Evolutionary conservation across 2,888 invertebrate genomes (phyloP).

Genomic region (Kuschelorhynchus macadamiae): DNA sequence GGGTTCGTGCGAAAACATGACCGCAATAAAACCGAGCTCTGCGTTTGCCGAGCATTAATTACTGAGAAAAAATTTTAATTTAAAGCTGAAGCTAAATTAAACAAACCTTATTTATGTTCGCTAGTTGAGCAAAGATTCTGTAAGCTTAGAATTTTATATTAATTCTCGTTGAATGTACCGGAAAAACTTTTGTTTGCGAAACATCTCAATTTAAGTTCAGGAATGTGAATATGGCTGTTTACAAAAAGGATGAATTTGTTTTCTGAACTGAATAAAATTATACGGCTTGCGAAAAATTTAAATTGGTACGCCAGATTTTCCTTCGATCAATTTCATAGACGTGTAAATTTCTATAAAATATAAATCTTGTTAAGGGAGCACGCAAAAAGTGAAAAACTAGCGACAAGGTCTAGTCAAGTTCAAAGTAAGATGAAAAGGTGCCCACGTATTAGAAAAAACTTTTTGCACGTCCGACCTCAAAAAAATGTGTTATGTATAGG

Average conservation of each 20-base stretch:
- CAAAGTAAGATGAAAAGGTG: too few relatives aligned
- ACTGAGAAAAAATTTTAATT: constrained; percentile 38
- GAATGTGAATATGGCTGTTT: background rate
- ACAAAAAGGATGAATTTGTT: background rate
- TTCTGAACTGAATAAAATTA: too few relatives aligned
- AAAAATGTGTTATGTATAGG: too few relatives aligned
- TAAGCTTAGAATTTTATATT: constrained; percentile 37
- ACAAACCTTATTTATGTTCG: constrained; percentile 44
- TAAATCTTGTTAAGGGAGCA: too few relatives aligned
- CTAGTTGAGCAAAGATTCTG: constrained; percentile 33
- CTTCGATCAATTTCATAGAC: too few relatives aligned
- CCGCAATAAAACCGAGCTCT: constrained; percentile 27
- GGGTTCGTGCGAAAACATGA: constrained; percentile 28
- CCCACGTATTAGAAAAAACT: too few relatives aligned
- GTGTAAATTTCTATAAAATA: too few relatives aligned
- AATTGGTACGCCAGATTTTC: too few relatives aligned
- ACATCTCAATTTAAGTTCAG: constrained; percentile 20
- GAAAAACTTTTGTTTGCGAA: constrained; percentile 30
- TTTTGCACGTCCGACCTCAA: too few relatives aligned
- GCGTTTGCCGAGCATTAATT: constrained; percentile 35
- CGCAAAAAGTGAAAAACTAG: too few relatives aligned
- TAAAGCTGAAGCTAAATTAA: constrained; percentile 39
- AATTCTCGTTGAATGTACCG: constrained; percentile 24
- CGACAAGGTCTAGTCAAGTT: too few relatives aligned
- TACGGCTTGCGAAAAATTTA: too few relatives aligned